Evolutionary conservation across 1,140 invertebrate genomes (phyloP), one percentile per base, ranked within the genome.

Genomic region (Drosophila mauritiana): DNA sequence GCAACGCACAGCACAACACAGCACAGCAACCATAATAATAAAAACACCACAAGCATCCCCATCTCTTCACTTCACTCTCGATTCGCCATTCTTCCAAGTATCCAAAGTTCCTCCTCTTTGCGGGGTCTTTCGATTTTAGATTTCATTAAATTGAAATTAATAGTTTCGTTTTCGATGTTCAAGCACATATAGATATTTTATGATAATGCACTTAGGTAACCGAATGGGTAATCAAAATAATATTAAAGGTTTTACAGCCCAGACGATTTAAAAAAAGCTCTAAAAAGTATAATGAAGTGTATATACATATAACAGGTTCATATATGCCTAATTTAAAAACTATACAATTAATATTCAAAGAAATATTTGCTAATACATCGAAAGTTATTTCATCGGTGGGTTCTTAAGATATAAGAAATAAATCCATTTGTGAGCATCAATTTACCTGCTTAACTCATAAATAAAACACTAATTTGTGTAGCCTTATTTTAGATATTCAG

Each of bases 1-100:
- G 81, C 82, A 83, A 81, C 78, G 67, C 82, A 83, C 40, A 84
- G 76, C 76, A 69, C 65, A 75, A 78, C 31, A 62, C 31, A 31
- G 31, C 31, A 31, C 31, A 31, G 31, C 31, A 10, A 10, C 31
- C 31, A 53, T 52, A 67, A 51, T 54, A 77, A 68, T 55, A 69
- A 64, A 52, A 73, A 25, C 42, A 69, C 25, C 34, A 40, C 70
- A 58, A 31, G 31, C 43, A 43, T 5, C 42, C 39, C 42, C 76
- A 53, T 69, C 59, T 68, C 72, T 59, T 37, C 42, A 52, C 56
- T 57, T 42, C 42, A 52, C 56, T 57, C 54, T 59, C 40, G 59
- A 65, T 51, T 40, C n/a, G 59, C 36, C 43, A 22, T 45, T 57
- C 55, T 31, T 15, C 39, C 27, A 34, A 58, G 55, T 25, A 36